Percentiles rank a stretch among this genome's conserved stretches.
phyloP scores from a whole-genome alignment of 1,140 invertebrate genomes.

The Frieseomelitta varia region DNA sequence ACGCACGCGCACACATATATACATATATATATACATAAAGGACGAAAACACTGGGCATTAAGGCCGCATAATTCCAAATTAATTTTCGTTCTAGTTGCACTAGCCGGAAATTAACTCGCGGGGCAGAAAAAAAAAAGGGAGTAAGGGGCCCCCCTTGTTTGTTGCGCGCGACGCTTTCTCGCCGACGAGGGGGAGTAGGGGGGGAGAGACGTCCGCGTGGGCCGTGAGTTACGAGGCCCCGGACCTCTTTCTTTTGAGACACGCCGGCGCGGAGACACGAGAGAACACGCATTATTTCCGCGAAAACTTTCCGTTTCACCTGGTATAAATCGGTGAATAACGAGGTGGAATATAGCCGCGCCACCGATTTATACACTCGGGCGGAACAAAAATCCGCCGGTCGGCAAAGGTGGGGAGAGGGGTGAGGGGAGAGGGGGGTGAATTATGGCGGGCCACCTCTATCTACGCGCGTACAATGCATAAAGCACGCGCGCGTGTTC shows the following conservation, averaged over 20 bases:
- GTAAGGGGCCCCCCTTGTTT: too few relatives aligned
- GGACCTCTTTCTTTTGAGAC: too few relatives aligned
- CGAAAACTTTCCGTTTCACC: neutral
- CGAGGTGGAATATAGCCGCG: neutral
- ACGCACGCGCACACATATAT: too few relatives aligned
- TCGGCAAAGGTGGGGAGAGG: neutral
- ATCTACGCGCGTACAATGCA: conserved; percentile 47
- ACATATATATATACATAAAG: neutral
- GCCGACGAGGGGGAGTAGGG: too few relatives aligned
- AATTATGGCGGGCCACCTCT: conserved; percentile 55
- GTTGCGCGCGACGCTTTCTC: too few relatives aligned
- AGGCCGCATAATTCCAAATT: conserved; percentile 11
- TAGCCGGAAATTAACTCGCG: neutral
- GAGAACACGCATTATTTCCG: neutral
- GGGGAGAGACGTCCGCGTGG: conserved; percentile 45
- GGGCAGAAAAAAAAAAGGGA: neutral
- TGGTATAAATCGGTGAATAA: conserved; percentile 36
- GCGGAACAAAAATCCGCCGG: conserved; percentile 30
- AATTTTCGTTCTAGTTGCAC: neutral
- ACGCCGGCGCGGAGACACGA: neutral
- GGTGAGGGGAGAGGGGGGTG: conserved; percentile 25
- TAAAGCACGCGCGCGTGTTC: conserved; percentile 16
- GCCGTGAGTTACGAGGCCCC: conserved; percentile 67
- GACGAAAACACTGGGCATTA: conserved; percentile 4
- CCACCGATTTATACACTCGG: neutral